A percentile compares a stretch with the other conserved stretches of the same genome.
Evolutionary conservation across 2,888 invertebrate species (phyloP).

Genomic region (Pristionchus maxplancki): DNA sequence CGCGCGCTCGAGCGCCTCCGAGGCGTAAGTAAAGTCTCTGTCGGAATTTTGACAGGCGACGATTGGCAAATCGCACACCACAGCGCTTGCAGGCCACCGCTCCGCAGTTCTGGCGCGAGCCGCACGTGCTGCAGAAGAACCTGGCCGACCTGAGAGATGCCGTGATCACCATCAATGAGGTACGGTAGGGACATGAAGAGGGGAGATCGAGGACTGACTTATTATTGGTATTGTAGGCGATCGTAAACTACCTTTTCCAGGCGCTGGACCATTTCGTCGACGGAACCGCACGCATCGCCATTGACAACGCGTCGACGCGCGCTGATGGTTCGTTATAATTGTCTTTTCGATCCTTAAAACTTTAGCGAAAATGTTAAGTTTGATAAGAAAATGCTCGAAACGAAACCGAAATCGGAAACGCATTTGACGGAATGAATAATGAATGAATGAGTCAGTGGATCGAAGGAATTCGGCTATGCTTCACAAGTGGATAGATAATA

Average conservation of each 20-base stretch:
- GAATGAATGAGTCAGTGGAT: too few species aligned
- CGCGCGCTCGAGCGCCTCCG: conserved; percentile 51
- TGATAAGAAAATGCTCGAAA: too few species aligned
- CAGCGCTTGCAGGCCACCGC: conserved; percentile 52
- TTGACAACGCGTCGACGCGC: conserved; percentile 59
- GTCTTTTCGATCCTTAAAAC: neutral
- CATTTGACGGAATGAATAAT: too few species aligned
- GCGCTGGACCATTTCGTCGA: conserved; percentile 66
- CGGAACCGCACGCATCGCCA: conserved; percentile 62
- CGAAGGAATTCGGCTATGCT: too few species aligned
- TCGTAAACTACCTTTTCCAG: neutral
- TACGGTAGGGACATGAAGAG: neutral
- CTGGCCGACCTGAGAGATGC: conserved; percentile 89
- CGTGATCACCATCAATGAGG: conserved; percentile 85
- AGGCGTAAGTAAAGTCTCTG: conserved; percentile 30
- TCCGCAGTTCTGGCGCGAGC: conserved; percentile 87
- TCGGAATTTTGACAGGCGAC: neutral
- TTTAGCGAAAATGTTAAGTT: too few species aligned
- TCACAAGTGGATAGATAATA: neutral
- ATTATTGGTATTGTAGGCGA: neutral
- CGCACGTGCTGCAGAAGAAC: conserved; percentile 86
- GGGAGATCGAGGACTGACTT: neutral
- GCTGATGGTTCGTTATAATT: conserved; percentile 57
- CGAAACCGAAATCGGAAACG: too few species aligned
- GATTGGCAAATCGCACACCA: neutral